phyloP scores from a whole-genome alignment of 2,888 invertebrate genomes.

The Willowsia nigromaculata region DNA sequence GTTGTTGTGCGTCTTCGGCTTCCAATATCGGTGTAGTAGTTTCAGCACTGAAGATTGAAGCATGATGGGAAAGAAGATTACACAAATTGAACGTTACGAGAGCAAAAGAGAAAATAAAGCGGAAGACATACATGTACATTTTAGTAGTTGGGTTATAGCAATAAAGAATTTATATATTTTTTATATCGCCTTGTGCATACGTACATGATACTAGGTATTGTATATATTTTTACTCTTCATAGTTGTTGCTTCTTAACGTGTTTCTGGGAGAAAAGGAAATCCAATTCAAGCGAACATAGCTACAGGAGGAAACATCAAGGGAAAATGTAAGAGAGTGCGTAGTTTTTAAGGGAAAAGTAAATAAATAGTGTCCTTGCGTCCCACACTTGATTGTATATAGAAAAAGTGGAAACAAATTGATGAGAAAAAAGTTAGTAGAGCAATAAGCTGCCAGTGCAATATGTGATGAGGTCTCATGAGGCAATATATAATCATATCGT shows the following conservation, averaged over 20 bases:
- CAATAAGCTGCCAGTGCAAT: neutral
- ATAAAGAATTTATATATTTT: neutral
- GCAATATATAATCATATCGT: neutral
- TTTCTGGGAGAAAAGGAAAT: neutral
- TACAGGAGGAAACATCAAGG: neutral
- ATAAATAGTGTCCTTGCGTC: conserved; percentile 38
- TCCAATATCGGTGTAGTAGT: neutral
- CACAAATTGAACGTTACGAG: conserved; percentile 59
- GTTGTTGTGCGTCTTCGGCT: neutral
- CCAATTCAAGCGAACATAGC: neutral
- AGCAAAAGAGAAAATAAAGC: neutral
- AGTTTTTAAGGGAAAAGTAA: conserved; percentile 22
- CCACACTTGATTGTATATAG: conserved; percentile 40
- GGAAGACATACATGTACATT: neutral
- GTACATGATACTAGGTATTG: neutral
- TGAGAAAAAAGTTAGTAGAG: conserved; percentile 14
- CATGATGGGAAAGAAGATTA: conserved; percentile 56
- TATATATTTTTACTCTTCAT: too few species aligned
- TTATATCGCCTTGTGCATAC: neutral
- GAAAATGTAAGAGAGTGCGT: neutral
- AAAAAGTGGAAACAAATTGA: conserved; percentile 13
- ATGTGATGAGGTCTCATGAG: neutral
- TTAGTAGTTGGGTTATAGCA: neutral
- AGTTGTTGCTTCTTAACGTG: too few species aligned
- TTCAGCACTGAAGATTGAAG: conserved; percentile 30